Evolutionary conservation across 2,113 vertebrate species (phyloP), one percentile per base, ranked within the genome.

Genomic region (Lasiurus cinereus): DNA sequence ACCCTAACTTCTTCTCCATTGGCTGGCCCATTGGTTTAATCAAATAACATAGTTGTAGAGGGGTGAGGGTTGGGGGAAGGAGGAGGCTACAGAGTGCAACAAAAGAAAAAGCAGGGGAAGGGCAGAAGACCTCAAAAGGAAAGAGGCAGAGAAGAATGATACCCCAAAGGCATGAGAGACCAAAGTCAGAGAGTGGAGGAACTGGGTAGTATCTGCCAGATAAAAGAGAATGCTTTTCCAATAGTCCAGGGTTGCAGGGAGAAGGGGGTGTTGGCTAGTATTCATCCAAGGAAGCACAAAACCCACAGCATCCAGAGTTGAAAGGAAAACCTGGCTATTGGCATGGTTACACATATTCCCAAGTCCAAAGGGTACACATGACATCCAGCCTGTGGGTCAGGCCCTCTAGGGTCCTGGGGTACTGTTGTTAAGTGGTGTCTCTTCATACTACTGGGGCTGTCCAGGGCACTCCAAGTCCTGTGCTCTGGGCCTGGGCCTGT

Each of bases 401-500:
- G 66, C 54, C 33, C 74, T 91, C 66, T 11, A 33, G 64, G 21
- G 12, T 59, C 70, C 87, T 2, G 8, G 33, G 52, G 50, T 64
- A 46, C 46, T 11, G 0, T 18, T 16, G 8, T 64, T 14, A 19
- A 69, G n/a, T 8, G 3, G n/a, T n/a, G 54, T 27, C 62, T 93
- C 83, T 77, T 67, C 15, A 7, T 22, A 39, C 36, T 11, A 15
- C 69, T 14, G 76, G 14, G 50, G 11, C 33, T 27, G 39, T 91
- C 89, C 83, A 52, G 62, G 79, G 11, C 24, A 89, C 50, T 5
- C 50, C 89, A 76, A 79, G 93, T 66, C 87, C 91, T 54, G 66
- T 39, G 96, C 82, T 73, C 21, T n/a, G 0, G 0, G 48, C 88
- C 93, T 86, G 90, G 82, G 85, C 96, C 96, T 97, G 97, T 97